phyloP scores from a whole-genome alignment of 2,113 vertebrate species.

The Ptilorrhoa leucosticta region DNA sequence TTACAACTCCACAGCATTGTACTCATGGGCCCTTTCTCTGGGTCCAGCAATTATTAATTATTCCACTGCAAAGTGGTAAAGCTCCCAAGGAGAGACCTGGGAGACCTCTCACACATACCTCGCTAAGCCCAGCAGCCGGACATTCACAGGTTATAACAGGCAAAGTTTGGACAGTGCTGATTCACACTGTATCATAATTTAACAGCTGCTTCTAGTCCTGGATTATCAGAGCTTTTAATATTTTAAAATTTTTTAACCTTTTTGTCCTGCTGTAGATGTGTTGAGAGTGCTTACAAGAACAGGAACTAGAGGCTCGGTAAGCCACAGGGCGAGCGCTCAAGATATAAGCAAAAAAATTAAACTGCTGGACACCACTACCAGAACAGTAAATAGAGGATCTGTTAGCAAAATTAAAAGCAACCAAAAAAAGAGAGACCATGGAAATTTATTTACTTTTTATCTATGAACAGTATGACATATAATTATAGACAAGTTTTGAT shows the following conservation, averaged over 20 bases:
- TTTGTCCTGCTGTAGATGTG: neutral
- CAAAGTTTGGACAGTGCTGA: neutral
- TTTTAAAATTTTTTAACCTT: neutral
- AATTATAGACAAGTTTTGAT: constrained; percentile 92
- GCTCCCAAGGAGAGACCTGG: neutral
- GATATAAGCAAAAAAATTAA: neutral
- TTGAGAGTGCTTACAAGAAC: neutral
- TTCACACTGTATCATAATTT: neutral
- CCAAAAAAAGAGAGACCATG: constrained; percentile 34
- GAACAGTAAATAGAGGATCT: neutral
- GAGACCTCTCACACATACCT: neutral
- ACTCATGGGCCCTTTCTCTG: neutral
- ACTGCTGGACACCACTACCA: neutral
- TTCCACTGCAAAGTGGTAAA: neutral
- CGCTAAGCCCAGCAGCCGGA: neutral
- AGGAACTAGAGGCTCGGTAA: neutral
- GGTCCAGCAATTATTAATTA: neutral
- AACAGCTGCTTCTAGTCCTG: neutral
- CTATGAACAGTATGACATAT: constrained; percentile 89
- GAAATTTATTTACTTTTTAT: constrained; percentile 80
- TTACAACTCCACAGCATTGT: neutral
- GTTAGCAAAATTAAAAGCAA: neutral
- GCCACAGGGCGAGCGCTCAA: neutral
- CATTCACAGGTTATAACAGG: neutral
- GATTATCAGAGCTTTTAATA: neutral